Evolutionary conservation across 2,113 vertebrate genomes (phyloP).

Genomic region (Rhinogobius similis): DNA sequence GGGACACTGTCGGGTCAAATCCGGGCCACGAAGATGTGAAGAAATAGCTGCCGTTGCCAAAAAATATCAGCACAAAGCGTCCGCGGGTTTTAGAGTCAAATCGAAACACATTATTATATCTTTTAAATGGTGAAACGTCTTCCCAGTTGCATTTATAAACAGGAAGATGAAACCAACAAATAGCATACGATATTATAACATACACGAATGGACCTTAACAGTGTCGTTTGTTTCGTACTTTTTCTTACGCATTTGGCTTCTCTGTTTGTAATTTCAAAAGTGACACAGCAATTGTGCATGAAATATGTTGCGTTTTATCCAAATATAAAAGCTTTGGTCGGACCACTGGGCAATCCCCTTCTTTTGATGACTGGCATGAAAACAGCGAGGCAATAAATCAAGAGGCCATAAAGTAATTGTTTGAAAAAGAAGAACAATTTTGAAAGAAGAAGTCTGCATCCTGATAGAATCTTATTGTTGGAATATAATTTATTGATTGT

Average conservation of each 20-base stretch:
- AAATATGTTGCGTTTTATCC: neutral
- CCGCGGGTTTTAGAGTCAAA: neutral
- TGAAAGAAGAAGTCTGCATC: neutral
- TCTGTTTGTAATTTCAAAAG: neutral
- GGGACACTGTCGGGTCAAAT: neutral
- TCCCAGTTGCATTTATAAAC: neutral
- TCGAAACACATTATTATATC: neutral
- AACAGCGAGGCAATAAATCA: neutral
- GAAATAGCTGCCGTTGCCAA: neutral
- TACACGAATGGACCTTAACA: neutral
- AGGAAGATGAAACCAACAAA: no score
- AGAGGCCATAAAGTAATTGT: neutral
- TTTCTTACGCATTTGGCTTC: no score
- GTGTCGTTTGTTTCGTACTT: neutral
- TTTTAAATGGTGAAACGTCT: neutral
- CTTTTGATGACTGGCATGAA: neutral
- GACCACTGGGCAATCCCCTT: neutral
- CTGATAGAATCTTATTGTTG: neutral
- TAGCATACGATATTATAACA: neutral
- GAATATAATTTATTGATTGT: slow-evolving; percentile 1
- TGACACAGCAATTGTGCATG: neutral
- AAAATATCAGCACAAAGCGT: no score
- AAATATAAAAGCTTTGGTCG: neutral
- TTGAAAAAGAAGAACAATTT: neutral
- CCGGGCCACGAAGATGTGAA: neutral